Evolutionary conservation across 2,113 vertebrate species (phyloP).

Genomic region (Myiopsitta monachus): DNA sequence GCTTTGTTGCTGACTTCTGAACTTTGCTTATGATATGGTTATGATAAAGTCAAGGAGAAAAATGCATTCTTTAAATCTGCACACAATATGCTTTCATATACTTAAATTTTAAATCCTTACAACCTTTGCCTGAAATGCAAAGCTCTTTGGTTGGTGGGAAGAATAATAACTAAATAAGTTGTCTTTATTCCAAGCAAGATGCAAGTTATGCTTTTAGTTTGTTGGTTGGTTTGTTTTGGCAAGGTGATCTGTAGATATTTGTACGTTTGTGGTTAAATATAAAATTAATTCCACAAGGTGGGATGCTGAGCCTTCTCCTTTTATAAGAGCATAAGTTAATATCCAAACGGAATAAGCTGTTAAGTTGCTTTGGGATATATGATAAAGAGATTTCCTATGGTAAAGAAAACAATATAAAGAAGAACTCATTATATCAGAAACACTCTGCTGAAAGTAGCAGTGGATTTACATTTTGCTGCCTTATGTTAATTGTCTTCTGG

Average conservation of each 20-base stretch:
- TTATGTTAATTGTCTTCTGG: background rate
- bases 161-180: background rate
- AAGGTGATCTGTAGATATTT: background rate
- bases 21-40: background rate
- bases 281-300: background rate
- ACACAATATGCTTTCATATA: background rate
- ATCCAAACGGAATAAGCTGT: background rate
- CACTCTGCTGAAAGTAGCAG: background rate
- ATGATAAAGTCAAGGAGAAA: background rate
- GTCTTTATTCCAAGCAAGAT: background rate
- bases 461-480: background rate
- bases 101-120: background rate
- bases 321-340: background rate
- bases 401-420: background rate
- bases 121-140: background rate
- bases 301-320: background rate
- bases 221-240: background rate
- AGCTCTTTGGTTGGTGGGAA: background rate
- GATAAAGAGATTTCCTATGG: background rate
- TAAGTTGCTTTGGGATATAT: constrained; percentile 8
- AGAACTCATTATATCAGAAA: background rate
- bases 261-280: background rate
- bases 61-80: background rate
- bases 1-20: background rate
- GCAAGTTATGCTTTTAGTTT: background rate